Percentiles rank a stretch among this genome's conserved stretches.
Evolutionary conservation across 1,140 invertebrate species (phyloP).

Genomic region (Bombyx mandarina): DNA sequence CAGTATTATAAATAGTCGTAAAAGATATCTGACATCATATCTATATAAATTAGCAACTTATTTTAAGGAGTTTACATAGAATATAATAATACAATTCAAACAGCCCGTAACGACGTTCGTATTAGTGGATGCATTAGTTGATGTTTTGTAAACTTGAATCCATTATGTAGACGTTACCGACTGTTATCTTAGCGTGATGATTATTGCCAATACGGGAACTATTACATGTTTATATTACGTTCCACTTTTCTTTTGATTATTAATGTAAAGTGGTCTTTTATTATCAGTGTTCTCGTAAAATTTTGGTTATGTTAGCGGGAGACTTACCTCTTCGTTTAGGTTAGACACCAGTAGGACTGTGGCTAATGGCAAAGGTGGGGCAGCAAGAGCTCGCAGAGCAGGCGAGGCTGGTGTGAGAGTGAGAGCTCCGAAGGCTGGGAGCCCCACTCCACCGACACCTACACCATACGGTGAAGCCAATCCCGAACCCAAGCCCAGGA

Average conservation of each 20-base stretch:
- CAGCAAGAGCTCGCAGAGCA: constrained; percentile 75
- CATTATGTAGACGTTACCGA: constrained; percentile 50
- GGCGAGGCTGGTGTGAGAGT: constrained; percentile 79
- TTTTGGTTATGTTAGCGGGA: no score
- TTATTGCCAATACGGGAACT: constrained; percentile 13
- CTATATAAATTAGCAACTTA: constrained; percentile 70
- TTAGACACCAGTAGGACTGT: constrained; percentile 92
- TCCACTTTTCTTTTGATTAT: no score
- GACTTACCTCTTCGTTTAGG: constrained; percentile 91
- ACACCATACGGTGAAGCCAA: constrained; percentile 86
- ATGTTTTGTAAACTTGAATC: constrained; percentile 27
- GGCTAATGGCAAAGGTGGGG: constrained; percentile 75
- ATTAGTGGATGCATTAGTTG: constrained; percentile 59
- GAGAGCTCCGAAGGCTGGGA: constrained; percentile 82
- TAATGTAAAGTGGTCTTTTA: no score
- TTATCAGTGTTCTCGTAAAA: no score
- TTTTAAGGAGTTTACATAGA: constrained; percentile 59
- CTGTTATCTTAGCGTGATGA: constrained; percentile 62
- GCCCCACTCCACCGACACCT: constrained; percentile 77
- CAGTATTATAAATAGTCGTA: constrained; percentile 72
- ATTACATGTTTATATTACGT: no score
- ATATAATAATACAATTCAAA: constrained; percentile 50
- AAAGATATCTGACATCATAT: constrained; percentile 67
- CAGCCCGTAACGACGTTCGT: constrained; percentile 58
- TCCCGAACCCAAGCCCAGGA: constrained; percentile 73